These are phyloP conservation scores for Pherbina coryleti DNA, from an alignment of 2,888 invertebrate genomes.

Conservation along the genomic window DNA sequence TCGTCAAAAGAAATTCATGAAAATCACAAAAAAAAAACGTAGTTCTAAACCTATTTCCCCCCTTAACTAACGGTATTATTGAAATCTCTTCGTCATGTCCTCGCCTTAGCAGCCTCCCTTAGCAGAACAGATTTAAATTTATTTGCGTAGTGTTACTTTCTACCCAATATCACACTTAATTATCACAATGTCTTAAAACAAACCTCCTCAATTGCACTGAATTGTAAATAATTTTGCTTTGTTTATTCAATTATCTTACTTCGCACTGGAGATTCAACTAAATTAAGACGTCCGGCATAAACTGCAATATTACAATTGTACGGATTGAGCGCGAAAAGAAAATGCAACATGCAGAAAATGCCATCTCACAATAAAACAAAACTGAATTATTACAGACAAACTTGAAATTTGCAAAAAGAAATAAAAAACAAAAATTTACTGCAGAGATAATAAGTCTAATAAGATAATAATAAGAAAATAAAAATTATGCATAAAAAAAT, in stretches of 20 bases:
- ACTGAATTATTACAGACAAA: neutral
- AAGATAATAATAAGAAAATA: neutral
- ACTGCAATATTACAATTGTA: neutral
- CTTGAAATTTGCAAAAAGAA: neutral
- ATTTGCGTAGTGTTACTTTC: neutral
- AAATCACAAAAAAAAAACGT: too few species aligned
- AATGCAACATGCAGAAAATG: neutral
- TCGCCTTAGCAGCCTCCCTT: neutral
- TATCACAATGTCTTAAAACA: neutral
- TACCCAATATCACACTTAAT: neutral
- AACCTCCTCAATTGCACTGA: neutral
- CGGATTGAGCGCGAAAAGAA: neutral
- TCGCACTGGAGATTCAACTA: constrained; percentile 20
- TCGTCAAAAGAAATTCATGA: too few species aligned
- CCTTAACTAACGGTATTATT: too few species aligned
- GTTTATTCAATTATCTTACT: constrained; percentile 22
- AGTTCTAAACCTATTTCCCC: too few species aligned
- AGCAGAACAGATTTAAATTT: neutral
- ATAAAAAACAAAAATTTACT: neutral
- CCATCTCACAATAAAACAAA: neutral
- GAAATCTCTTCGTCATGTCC: too few species aligned
- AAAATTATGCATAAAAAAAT: neutral
- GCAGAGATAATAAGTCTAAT: neutral
- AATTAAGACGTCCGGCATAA: constrained; percentile 27
- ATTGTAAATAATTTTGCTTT: neutral